Base-by-base conservation (phyloP, 2,797 vertebrate species). In the Remorina albescens region DNA sequence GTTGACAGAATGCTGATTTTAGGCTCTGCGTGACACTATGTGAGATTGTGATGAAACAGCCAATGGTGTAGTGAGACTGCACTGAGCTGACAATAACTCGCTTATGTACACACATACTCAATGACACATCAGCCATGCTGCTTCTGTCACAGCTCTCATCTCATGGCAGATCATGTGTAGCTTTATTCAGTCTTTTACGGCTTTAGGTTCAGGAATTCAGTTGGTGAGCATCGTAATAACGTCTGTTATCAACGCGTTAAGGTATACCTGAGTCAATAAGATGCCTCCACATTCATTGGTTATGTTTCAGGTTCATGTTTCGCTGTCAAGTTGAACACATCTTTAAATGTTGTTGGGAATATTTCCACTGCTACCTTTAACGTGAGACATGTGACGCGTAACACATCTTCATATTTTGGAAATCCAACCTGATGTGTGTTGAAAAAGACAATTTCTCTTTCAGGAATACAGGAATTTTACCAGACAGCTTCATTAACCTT, bases 401-500 rank as follows among this genome's bases (percentile, higher is more conserved):
- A 51, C 64, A 67, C 64, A 36, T 49, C 15, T 42, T 63, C 28
- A 65, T 58, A 23, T 58, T 71, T 63, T 56, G 34, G 34, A 67
- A 63, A 46, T 68, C 36, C 58, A 46, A 62, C 47, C 46, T 54
- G 44, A 59, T 36, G 63, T 60, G 44, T 70, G 65, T 30, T 60
- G 39, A 71, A 57, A 34, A 32, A 53, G 61, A 18, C 37, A 9
- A 16, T 60, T 39, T 53, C 10, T n/a, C 30, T 63, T 82, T 42
- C 32, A 64, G 28, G 42, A 71, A 44, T 19, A 21, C 50, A 59
- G 73, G 70, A 63, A n/a, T 71, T 8, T 69, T 47, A 42, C 50
- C 53, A 28, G 58, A 77, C 36, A 54, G 57, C 70, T 68, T 71
- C 68, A 67, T 69, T 47, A 51, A 70, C 55, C 78, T 51, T 62